These are phyloP conservation scores for Tholera decimalis DNA, from an alignment of 2,888 invertebrate species.

Conservation along the genomic window DNA sequence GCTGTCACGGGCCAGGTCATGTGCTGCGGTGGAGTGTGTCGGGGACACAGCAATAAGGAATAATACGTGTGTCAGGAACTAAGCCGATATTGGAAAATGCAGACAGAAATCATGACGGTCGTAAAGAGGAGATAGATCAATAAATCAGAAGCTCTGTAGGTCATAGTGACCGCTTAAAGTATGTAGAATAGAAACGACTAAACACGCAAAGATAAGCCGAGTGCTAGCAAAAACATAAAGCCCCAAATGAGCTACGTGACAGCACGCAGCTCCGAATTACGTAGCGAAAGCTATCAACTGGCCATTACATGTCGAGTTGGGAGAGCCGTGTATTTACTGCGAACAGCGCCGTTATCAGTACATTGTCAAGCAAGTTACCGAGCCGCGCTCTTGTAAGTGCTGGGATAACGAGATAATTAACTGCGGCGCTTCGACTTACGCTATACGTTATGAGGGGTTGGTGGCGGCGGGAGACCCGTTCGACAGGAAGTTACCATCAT, in stretches of 20 bases:
- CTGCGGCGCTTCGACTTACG: slow-evolving; percentile 1
- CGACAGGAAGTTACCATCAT: background rate
- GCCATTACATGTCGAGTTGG: slow-evolving; percentile 10
- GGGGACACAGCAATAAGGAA: too few species aligned
- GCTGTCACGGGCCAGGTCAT: slow-evolving; percentile 1
- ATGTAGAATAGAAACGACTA: background rate
- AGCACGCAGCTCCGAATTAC: background rate
- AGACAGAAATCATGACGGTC: background rate
- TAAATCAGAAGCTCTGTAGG: background rate
- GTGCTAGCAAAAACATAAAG: background rate
- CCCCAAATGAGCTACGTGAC: background rate
- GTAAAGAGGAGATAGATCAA: background rate
- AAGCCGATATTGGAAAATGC: too few species aligned
- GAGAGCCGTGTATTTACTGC: slow-evolving; percentile 2
- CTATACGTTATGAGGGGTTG: slow-evolving; percentile 5
- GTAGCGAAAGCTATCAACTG: background rate
- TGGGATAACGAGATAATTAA: slow-evolving; percentile 25
- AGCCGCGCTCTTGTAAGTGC: slow-evolving; percentile 26
- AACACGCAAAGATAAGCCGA: background rate
- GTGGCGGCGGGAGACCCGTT: background rate
- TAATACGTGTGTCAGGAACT: too few species aligned
- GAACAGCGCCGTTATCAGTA: slow-evolving; percentile 12
- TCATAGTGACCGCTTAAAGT: background rate
- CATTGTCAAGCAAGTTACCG: background rate
- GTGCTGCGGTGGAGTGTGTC: background rate